Percentiles rank a stretch among this genome's conserved stretches.
Conservation (phyloP, 64 coral and sea anemone species). For the Pocillopora verrucosa region DNA sequence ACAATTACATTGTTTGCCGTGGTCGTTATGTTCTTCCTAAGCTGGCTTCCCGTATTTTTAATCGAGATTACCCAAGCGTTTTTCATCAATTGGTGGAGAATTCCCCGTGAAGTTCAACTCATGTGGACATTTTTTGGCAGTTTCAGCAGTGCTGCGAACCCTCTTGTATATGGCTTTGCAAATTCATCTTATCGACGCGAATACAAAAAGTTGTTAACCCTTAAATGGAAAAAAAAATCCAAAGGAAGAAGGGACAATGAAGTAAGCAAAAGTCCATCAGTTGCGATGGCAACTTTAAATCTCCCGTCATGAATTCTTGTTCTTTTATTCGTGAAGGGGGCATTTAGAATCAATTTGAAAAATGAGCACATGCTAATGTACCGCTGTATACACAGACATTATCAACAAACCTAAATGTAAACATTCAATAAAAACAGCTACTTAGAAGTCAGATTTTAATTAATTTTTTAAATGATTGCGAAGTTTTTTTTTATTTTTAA, state of each 20-base stretch:
- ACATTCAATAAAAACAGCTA: background rate
- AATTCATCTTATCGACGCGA: conserved; percentile 32
- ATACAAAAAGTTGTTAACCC: conserved; percentile 26
- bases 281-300: conserved; percentile 32
- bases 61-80: conserved; percentile 49
- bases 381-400: background rate
- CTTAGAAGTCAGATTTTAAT: background rate
- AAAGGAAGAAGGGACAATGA: background rate
- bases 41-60: conserved; percentile 54
- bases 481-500: too few species aligned
- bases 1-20: conserved; percentile 62
- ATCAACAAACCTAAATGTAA: background rate
- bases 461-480: too few species aligned
- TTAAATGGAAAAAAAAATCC: conserved; percentile 11
- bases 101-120: conserved; percentile 51
- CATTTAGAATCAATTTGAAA: background rate
- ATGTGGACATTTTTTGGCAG: conserved; percentile 68
- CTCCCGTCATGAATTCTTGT: background rate
- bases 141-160: conserved; percentile 46
- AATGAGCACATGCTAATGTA: background rate
- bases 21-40: conserved; percentile 41
- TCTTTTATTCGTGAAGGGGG: background rate
- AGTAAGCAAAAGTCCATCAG: background rate
- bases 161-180: conserved; percentile 49
- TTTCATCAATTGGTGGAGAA: conserved; percentile 22